Conservation (phyloP, 1,140 invertebrate genomes). For the Eueides isabella region DNA sequence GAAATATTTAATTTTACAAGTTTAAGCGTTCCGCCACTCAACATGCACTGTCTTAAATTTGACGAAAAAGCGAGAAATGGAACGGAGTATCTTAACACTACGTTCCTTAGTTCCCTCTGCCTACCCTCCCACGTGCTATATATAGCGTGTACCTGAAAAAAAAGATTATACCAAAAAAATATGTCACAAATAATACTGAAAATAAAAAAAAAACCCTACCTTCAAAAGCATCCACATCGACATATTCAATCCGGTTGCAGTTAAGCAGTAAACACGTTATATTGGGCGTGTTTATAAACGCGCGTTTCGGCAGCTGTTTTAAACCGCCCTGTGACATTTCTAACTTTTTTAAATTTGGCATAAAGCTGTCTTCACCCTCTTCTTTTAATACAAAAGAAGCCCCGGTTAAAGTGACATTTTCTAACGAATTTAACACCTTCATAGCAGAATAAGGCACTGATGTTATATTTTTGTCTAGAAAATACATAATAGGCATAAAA, state of each 20-base stretch:
- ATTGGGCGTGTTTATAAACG: conserved; percentile 11
- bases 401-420: conserved; percentile 8
- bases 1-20: no score
- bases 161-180: no score
- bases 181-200: no score
- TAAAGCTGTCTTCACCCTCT: background rate
- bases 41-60: no score
- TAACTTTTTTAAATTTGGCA: background rate
- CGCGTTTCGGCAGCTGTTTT: background rate
- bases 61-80: no score
- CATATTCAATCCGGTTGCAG: conserved; percentile 18
- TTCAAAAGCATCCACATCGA: conserved; percentile 23
- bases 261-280: conserved; percentile 17
- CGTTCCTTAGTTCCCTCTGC: no score
- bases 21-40: no score
- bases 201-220: conserved; percentile 6
- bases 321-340: conserved; percentile 18
- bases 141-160: no score
- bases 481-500: no score
- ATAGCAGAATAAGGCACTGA: conserved; percentile 17
- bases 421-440: background rate
- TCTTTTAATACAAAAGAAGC: background rate
- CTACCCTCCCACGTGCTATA: no score
- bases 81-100: no score
- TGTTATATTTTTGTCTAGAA: conserved; percentile 19